A percentile compares a stretch with the other conserved stretches of the same genome.
phyloP scores from a whole-genome alignment of 2,113 vertebrate genomes.

The Trematocara variabile region DNA sequence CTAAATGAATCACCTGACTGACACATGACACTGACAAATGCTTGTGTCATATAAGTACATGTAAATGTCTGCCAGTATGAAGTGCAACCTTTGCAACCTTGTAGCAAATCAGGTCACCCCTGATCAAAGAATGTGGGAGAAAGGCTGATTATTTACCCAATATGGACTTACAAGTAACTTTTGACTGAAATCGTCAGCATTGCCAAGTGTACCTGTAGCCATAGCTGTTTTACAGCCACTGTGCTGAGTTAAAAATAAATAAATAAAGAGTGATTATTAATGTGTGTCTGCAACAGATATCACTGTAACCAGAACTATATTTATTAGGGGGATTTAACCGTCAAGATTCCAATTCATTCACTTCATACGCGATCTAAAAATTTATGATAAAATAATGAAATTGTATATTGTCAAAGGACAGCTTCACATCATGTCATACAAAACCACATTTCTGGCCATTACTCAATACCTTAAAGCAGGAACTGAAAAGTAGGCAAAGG shows the following conservation, averaged over 20 bases:
- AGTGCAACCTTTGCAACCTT: not conserved
- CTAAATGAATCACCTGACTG: not conserved
- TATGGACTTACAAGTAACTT: not conserved
- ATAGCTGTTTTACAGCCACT: not conserved
- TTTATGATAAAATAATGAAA: not conserved
- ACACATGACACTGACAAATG: not conserved
- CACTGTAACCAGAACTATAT: not conserved
- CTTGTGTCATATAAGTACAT: not conserved
- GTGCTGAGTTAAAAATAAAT: not conserved
- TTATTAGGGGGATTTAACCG: not conserved
- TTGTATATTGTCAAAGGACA: not conserved
- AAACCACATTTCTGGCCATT: not conserved
- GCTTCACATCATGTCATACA: not conserved
- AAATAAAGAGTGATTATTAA: not conserved
- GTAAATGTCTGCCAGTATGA: not conserved
- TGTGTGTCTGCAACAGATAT: not conserved
- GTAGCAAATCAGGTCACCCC: not conserved
- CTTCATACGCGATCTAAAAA: not conserved
- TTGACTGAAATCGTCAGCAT: not conserved
- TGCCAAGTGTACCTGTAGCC: not conserved
- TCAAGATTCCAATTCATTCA: not conserved
- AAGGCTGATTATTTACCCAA: not conserved
- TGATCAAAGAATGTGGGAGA: not conserved
- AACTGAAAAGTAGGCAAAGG: not conserved
- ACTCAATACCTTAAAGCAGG: not conserved